Percentiles rank a stretch among this genome's conserved stretches.
Conservation (phyloP, 2,888 invertebrate genomes). For the Drosophila sordidula region DNA sequence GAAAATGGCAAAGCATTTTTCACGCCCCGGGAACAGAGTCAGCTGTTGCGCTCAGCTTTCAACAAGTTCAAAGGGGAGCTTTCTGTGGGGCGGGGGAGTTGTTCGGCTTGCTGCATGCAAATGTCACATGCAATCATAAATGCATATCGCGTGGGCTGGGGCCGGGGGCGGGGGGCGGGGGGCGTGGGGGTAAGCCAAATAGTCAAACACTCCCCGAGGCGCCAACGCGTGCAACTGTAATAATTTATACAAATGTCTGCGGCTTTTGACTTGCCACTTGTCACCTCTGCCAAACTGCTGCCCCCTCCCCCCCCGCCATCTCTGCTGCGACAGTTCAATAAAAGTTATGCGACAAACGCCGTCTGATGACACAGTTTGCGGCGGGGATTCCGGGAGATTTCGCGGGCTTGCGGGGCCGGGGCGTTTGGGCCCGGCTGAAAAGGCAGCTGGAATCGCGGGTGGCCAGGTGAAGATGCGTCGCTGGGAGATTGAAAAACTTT, state of each 20-base stretch:
- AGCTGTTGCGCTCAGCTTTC: slow-evolving; percentile 53
- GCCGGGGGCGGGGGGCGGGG: too few relatives aligned
- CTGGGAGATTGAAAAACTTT: slow-evolving; percentile 76
- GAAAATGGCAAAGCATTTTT: slow-evolving; percentile 34
- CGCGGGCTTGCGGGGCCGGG: too few relatives aligned
- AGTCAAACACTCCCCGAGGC: slow-evolving; percentile 48
- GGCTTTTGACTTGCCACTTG: slow-evolving; percentile 75
- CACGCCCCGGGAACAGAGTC: slow-evolving; percentile 41
- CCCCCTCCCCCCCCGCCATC: background rate
- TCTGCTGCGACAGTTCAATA: slow-evolving; percentile 72
- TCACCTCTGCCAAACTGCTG: slow-evolving; percentile 50
- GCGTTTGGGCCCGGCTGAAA: background rate
- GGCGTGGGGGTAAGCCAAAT: slow-evolving; percentile 17
- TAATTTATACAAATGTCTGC: slow-evolving; percentile 79
- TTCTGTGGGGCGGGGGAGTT: background rate
- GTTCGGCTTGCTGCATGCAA: slow-evolving; percentile 51
- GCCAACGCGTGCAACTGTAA: slow-evolving; percentile 59
- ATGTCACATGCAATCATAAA: slow-evolving; percentile 77
- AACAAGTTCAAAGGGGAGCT: slow-evolving; percentile 24
- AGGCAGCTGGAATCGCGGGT: slow-evolving; percentile 15
- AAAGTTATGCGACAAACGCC: slow-evolving; percentile 70
- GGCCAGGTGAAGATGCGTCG: slow-evolving; percentile 45
- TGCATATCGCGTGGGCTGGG: slow-evolving; percentile 56
- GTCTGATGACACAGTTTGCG: slow-evolving; percentile 74
- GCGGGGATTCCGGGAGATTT: background rate